Conservation (phyloP, 1,140 invertebrate species). For the Macrocentrus cingulum region DNA sequence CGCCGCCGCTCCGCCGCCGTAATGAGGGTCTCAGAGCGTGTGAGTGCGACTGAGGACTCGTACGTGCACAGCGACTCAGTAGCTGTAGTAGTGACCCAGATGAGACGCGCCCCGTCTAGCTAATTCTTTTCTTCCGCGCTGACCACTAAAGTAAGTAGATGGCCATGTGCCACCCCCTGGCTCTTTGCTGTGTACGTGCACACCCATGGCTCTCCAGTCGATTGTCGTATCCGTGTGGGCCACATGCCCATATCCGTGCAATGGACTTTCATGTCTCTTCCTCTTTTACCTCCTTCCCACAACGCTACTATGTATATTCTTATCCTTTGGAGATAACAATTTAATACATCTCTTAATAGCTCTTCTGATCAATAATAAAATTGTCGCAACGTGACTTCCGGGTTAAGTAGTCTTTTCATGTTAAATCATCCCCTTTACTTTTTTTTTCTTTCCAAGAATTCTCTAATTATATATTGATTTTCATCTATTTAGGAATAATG, state of each 20-base stretch:
- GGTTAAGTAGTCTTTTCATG: no score
- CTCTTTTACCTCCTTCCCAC: background rate
- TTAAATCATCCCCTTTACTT: no score
- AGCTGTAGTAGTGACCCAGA: constrained; percentile 53
- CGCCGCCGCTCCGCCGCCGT: constrained; percentile 45
- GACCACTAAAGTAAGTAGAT: constrained; percentile 59
- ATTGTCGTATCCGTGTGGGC: background rate
- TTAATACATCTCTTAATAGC: no score
- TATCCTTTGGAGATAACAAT: no score
- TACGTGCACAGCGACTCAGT: constrained; percentile 20
- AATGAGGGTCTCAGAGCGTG: constrained; percentile 51
- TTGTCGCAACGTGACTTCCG: no score
- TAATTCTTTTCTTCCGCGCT: constrained; percentile 58
- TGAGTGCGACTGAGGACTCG: constrained; percentile 30
- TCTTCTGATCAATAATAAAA: no score
- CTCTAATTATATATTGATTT: no score
- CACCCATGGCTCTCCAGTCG: background rate
- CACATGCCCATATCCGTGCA: background rate
- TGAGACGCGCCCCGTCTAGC: constrained; percentile 58
- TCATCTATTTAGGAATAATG: no score
- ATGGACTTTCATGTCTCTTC: background rate
- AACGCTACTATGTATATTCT: background rate
- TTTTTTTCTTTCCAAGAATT: no score
- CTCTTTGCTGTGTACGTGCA: constrained; percentile 11
- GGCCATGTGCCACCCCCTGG: constrained; percentile 45